phyloP scores from a whole-genome alignment of 1,140 invertebrate species.

The Drosophila ananassae region DNA sequence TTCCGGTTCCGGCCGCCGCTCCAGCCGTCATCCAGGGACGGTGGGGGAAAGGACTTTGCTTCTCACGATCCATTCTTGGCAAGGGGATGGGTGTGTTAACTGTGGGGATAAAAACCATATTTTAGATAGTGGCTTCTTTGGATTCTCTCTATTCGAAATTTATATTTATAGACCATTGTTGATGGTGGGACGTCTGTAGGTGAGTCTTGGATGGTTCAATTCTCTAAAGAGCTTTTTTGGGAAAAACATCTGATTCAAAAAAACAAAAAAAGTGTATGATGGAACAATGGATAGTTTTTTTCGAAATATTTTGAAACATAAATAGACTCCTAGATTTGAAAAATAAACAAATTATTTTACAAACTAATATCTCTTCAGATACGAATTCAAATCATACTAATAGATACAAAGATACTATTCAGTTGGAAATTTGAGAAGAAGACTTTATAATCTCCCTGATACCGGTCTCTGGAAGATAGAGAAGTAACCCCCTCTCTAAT shows the following conservation, averaged over 20 bases:
- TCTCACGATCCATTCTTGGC: conserved; percentile 52
- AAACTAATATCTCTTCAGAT: no score
- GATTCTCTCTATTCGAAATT: background rate
- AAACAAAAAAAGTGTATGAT: no score
- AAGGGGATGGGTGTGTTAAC: conserved; percentile 9
- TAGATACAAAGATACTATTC: no score
- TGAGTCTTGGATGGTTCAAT: no score
- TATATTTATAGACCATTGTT: conserved; percentile 44
- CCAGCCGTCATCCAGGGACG: conserved; percentile 90
- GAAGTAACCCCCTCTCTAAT: background rate
- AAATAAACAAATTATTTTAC: no score
- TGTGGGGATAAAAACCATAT: background rate
- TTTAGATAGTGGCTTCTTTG: background rate
- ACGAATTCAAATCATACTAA: no score
- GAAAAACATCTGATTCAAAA: no score
- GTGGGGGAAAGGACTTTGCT: conserved; percentile 86
- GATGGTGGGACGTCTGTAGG: background rate
- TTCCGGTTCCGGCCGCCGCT: conserved; percentile 88
- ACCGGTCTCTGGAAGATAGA: background rate
- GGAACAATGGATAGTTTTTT: no score
- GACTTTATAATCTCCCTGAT: background rate
- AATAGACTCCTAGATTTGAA: no score
- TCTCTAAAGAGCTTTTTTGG: no score
- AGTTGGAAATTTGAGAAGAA: no score
- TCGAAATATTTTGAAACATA: no score